A percentile compares a stretch with the other conserved stretches of the same genome.
These are phyloP conservation scores for Alviniconcha strummeri DNA, from an alignment of 2,888 invertebrate genomes.

Conservation along the genomic window DNA sequence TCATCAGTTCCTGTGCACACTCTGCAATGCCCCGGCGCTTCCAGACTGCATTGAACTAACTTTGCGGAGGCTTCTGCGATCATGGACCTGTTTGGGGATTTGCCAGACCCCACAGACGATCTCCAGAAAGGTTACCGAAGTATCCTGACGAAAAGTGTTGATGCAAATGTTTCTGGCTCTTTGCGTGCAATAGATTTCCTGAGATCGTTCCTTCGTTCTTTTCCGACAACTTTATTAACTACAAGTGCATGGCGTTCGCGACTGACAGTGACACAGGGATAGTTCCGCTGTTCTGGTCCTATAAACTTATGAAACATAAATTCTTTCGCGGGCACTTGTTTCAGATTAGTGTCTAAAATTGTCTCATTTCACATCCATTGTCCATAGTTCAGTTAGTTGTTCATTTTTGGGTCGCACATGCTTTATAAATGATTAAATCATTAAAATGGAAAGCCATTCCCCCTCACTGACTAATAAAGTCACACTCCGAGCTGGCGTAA, in stretches of 20 bases:
- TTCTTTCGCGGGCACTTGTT: not conserved
- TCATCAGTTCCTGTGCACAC: slow-evolving; percentile 19
- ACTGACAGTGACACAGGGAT: not conserved
- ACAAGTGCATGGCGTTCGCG: too few relatives aligned
- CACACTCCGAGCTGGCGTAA: too few relatives aligned
- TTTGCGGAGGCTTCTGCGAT: not conserved
- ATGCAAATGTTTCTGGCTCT: not conserved
- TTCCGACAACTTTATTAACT: not conserved
- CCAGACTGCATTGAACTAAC: not conserved
- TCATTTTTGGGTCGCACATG: too few relatives aligned
- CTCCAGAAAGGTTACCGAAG: slow-evolving; percentile 36
- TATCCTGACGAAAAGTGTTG: not conserved
- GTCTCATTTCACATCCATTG: too few relatives aligned
- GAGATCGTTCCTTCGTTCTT: not conserved
- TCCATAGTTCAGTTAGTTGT: too few relatives aligned
- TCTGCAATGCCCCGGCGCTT: not conserved
- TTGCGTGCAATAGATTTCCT: not conserved
- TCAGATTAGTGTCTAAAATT: too few relatives aligned
- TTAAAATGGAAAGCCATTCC: too few relatives aligned
- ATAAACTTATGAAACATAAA: not conserved
- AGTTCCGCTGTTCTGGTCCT: not conserved
- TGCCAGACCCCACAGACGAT: slow-evolving; percentile 50
- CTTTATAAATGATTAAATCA: too few relatives aligned
- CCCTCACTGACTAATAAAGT: too few relatives aligned
- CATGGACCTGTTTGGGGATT: slow-evolving; percentile 60